phyloP scores from a whole-genome alignment of 2,797 vertebrate genomes.

The Tadarida brasiliensis region DNA sequence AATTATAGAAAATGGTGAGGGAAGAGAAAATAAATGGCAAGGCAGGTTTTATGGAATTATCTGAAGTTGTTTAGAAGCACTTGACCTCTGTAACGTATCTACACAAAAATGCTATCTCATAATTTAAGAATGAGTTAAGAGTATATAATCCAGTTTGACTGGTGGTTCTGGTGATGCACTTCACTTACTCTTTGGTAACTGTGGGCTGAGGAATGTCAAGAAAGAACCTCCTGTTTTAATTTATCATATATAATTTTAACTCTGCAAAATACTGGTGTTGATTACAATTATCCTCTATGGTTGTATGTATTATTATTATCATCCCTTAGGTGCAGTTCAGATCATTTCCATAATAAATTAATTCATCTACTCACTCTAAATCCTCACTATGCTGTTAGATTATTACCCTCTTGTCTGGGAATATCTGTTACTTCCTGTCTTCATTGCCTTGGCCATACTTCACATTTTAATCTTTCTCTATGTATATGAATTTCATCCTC shows the following conservation, averaged over 20 bases:
- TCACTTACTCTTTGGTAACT: neutral
- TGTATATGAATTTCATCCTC: neutral
- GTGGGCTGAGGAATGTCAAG: neutral
- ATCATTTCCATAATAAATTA: neutral
- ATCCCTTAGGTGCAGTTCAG: neutral
- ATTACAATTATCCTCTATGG: neutral
- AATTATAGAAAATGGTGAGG: neutral
- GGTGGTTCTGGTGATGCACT: neutral
- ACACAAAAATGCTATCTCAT: neutral
- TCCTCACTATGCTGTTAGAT: neutral
- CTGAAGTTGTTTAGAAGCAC: neutral
- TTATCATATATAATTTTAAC: neutral
- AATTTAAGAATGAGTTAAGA: neutral
- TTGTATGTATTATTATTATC: neutral
- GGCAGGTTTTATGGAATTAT: neutral
- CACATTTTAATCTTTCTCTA: neutral
- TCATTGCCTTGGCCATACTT: neutral
- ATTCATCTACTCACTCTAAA: neutral
- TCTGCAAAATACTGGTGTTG: neutral
- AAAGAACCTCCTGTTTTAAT: neutral
- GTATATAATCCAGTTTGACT: neutral
- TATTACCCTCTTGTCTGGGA: neutral
- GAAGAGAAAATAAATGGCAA: neutral
- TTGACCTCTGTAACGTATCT: neutral
- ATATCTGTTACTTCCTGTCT: neutral